Conservation (phyloP, 2,797 vertebrate species). For the Hemitrygon akajei region DNA sequence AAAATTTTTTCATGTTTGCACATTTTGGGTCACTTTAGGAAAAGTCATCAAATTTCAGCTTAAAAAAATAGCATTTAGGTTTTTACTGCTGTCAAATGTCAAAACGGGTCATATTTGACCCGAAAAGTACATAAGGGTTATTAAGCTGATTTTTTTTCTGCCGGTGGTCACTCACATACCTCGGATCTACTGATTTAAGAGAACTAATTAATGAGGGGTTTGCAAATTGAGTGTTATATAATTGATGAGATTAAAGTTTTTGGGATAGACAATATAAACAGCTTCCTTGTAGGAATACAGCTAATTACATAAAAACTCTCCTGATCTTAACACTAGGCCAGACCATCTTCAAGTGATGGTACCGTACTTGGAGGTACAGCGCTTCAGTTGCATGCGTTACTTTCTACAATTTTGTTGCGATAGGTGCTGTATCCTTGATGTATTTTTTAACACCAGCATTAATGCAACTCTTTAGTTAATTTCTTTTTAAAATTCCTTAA, state of each 20-base stretch:
- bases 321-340: neutral
- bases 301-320: neutral
- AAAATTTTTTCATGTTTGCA: too few relatives aligned
- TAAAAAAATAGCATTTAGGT: too few relatives aligned
- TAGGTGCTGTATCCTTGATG: neutral
- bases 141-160: too few relatives aligned
- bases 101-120: too few relatives aligned
- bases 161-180: neutral
- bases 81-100: too few relatives aligned
- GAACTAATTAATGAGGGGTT: neutral
- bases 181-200: neutral
- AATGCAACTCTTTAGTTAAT: neutral
- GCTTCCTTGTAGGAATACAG: neutral
- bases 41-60: too few relatives aligned
- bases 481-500: neutral
- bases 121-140: too few relatives aligned
- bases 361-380: neutral
- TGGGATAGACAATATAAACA: neutral
- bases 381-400: neutral
- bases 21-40: too few relatives aligned
- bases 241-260: neutral
- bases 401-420: neutral
- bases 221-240: neutral
- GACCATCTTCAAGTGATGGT: neutral
- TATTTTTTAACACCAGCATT: neutral